Evolutionary conservation across 2,888 invertebrate species (phyloP), one percentile per base, ranked within the genome.

Genomic region (Kuschelorhynchus macadamiae): DNA sequence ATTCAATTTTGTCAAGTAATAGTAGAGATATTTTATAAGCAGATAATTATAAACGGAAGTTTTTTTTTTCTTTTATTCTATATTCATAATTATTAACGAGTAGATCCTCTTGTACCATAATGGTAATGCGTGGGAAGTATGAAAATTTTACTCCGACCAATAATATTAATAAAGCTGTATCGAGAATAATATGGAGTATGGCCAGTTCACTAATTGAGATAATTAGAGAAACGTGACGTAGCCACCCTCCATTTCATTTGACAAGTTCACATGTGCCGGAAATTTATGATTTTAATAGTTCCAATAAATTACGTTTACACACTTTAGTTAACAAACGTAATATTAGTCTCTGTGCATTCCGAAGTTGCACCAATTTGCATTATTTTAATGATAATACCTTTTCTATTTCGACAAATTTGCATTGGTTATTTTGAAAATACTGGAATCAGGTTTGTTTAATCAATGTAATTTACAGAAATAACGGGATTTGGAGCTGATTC

Each of bases 181-280:
- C 53, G 53, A 53, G 53, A 41, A 17, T 53, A 53, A 39, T 53
- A 59, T 47, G 42, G 61, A 62, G 67, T 52, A 49, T 61, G 67
- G 59, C 67, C 67, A 55, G 67, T 79, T 80, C 81, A 77, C 81
- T 83, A 83, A 83, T 83, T 82, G 81, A 76, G 79, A 80, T 82
- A 83, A 82, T 83, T 82, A 82, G 78, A 78, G 81, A 81, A 82
- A 83, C 82, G 82, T 83, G 83, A 81, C 81, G 81, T 80, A 77
- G 76, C 76, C 78, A 76, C 78, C 80, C 77, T 78, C 77, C 78
- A 76, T 79, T 80, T 76, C 79, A 61, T 79, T 82, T 82, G 61
- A 80, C 78, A 66, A 59, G 36, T 79, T 81, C 81, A 80, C 82
- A 81, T 81, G 79, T 81, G 81, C 59, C 44, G 14, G 44, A 66